These are phyloP conservation scores for Myotis davidii DNA, from an alignment of 2,113 vertebrate genomes.

Conservation along the genomic window DNA sequence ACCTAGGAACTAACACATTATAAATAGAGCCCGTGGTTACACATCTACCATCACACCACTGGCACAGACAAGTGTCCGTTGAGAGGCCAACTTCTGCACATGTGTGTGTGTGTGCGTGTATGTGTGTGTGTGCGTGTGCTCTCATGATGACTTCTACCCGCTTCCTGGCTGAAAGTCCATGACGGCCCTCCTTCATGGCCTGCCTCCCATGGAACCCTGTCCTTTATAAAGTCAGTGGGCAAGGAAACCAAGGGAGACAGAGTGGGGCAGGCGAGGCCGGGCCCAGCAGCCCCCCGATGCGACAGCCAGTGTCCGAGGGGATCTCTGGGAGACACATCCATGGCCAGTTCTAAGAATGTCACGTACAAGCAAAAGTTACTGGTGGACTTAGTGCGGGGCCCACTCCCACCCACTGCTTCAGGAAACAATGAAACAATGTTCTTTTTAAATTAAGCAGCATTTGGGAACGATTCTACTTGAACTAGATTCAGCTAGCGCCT, in stretches of 20 bases:
- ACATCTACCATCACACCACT: neutral
- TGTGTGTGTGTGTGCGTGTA: neutral
- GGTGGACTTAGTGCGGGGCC: neutral
- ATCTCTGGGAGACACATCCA: neutral
- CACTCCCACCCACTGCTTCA: neutral
- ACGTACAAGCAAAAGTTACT: neutral
- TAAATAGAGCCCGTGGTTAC: neutral
- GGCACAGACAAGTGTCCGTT: neutral
- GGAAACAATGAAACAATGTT: neutral
- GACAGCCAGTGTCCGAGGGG: neutral
- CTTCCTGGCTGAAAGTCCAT: neutral
- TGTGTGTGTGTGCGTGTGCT: accelerated
- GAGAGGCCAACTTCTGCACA: neutral
- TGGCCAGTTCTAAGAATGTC: neutral
- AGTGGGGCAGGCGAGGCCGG: neutral
- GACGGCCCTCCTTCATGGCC: neutral
- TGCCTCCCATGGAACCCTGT: neutral
- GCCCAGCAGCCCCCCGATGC: neutral
- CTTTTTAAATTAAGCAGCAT: neutral
- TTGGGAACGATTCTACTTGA: neutral
- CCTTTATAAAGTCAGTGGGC: neutral
- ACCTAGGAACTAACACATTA: neutral
- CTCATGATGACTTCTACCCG: neutral
- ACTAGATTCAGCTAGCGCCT: neutral
- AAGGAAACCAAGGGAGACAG: neutral